These are phyloP conservation scores for Enoplosus armatus DNA, from an alignment of 2,797 vertebrate genomes.

Conservation along the genomic window DNA sequence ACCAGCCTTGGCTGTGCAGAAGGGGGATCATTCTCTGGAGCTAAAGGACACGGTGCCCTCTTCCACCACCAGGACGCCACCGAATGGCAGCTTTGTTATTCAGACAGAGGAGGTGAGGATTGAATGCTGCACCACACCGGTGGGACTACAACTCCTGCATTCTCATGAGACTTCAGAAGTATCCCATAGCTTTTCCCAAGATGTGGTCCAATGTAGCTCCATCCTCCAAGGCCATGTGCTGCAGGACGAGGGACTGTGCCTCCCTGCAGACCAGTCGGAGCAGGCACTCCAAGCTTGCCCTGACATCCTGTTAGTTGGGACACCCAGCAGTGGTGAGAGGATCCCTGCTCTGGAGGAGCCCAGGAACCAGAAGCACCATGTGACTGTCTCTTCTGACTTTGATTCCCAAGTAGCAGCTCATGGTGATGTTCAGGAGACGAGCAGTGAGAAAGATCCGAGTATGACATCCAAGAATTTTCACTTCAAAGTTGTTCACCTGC, in stretches of 20 bases:
- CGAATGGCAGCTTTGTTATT: conserved; percentile 77
- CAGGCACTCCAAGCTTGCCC: conserved; percentile 65
- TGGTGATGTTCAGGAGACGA: conserved; percentile 9
- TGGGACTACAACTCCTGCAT: conserved; percentile 73
- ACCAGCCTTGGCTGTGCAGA: conserved; percentile 18
- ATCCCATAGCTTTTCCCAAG: conserved; percentile 64
- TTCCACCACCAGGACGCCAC: conserved; percentile 26
- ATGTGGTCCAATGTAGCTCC: conserved; percentile 71
- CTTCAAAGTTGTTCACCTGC: conserved; percentile 75
- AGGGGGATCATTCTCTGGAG: conserved; percentile 3
- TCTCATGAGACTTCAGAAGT: conserved; percentile 73
- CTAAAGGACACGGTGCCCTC: conserved; percentile 5
- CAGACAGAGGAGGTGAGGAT: conserved; percentile 84
- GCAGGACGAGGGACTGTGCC: conserved; percentile 21
- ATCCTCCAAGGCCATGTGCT: conserved; percentile 39
- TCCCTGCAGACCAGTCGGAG: conserved; percentile 38
- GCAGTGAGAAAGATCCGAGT: conserved; percentile 1
- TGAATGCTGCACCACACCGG: conserved; percentile 75
- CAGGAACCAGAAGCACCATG: background rate
- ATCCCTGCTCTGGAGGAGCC: conserved; percentile 43
- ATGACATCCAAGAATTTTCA: conserved; percentile 41
- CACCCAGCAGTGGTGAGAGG: conserved; percentile 15
- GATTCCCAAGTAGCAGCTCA: background rate
- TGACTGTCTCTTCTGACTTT: background rate
- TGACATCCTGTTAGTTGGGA: conserved; percentile 72